Base-by-base conservation (phyloP, 2,797 vertebrate species). In the Karalla daura region DNA sequence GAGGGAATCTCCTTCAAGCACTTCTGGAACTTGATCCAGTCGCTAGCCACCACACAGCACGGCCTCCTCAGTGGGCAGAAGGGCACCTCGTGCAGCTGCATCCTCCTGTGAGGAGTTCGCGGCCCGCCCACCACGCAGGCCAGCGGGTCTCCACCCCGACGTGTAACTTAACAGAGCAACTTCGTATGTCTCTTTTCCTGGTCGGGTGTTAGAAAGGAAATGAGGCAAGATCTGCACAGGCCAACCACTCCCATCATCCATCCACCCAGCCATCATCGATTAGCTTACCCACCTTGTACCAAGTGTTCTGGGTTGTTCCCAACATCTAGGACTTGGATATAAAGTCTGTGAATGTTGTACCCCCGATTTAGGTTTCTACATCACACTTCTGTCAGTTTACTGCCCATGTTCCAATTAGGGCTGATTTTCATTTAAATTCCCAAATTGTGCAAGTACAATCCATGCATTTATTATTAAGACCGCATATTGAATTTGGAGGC, bases 1-100 rank as follows among this genome's bases (percentile, higher is more conserved):
- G 92, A 94, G 60, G 91, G 91, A 46, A 80, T 95, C 87, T 86
- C 90, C 76, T 95, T 95, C 87, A 86, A 86, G 62, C 76, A 92
- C 20, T 95, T 95, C 89, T 95, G 94, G 94, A 78, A 0, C 62
- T 74, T 95, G 8, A 90, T 95, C 86, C 92, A 94, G 89, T 70
- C 70, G 1, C 1, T 93, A 84, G 92, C 93, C 79, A 76, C 75
- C 24, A 14, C 28, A 0, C 91, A 94, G 80, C 74, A 90, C 15
- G 18, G 81, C 63, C 2, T 80, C 45, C 80, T 93, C 15, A 82
- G 86, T 28, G 36, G 56, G 2, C 76, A 81, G 65, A 84, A 74
- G 37, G 83, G 90, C 56, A 72, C 87, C 17, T 84, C 86, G 30
- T 95, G 94, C 80, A 81, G 41, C 76, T 95, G 93, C 74, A 62